Conservation (phyloP, 1,140 invertebrate genomes). For the Ostrea denselamellosa region DNA sequence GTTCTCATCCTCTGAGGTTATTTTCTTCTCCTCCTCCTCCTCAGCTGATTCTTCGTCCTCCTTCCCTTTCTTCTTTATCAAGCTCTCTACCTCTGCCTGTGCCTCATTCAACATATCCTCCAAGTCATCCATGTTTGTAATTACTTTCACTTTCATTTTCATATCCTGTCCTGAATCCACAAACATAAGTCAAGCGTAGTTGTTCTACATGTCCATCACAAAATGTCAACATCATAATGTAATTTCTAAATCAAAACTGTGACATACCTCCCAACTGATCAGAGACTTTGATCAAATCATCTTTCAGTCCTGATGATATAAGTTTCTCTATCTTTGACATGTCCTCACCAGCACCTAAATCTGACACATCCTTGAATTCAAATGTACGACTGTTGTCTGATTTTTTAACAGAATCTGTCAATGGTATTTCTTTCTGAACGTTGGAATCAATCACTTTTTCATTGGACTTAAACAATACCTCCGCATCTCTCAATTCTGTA, state of each 20-base stretch:
- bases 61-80: slow-evolving; percentile 42
- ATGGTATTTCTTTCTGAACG: not conserved
- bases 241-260: not conserved
- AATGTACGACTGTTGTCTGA: slow-evolving; percentile 6
- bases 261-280: slow-evolving; percentile 51
- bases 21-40: slow-evolving; percentile 50
- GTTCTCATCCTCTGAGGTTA: not conserved
- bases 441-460: slow-evolving; percentile 8
- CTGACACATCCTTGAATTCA: slow-evolving; percentile 41
- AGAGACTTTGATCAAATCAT: slow-evolving; percentile 23
- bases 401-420: not conserved
- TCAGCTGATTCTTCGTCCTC: slow-evolving; percentile 42
- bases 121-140: slow-evolving; percentile 51
- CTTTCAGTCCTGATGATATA: slow-evolving; percentile 1
- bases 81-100: slow-evolving; percentile 50
- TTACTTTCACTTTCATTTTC: slow-evolving; percentile 53
- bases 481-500: slow-evolving; percentile 1
- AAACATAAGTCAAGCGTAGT: not conserved
- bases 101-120: slow-evolving; percentile 57
- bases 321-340: slow-evolving; percentile 40
- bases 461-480: slow-evolving; percentile 3
- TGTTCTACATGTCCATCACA: not conserved
- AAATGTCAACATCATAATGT: too few relatives aligned
- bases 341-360: not conserved
- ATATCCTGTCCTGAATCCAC: slow-evolving; percentile 36